Conservation (phyloP, 2,113 vertebrate genomes). For the Gorsachius goisagi region DNA sequence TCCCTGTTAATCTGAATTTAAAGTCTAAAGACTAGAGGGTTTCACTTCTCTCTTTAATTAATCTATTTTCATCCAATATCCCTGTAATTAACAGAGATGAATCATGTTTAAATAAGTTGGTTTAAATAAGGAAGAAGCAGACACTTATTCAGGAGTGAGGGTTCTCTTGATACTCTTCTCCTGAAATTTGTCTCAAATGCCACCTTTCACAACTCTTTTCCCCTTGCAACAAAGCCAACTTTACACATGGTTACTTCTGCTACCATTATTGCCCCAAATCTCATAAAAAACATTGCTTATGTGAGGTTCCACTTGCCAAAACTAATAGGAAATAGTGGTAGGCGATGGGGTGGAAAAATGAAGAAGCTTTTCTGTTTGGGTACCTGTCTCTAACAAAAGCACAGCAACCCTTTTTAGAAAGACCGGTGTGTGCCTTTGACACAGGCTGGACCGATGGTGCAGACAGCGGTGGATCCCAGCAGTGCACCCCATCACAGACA, state of each 20-base stretch:
- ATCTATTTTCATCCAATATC: constrained; percentile 16
- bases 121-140: neutral
- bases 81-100: neutral
- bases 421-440: rapidly evolving
- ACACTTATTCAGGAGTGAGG: neutral
- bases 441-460: rapidly evolving
- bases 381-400: neutral
- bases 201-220: neutral
- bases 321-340: neutral
- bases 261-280: neutral
- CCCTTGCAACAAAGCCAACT: neutral
- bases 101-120: neutral
- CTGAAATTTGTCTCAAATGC: neutral
- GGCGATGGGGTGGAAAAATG: neutral
- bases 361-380: neutral
- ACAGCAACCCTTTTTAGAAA: neutral
- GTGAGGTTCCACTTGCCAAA: neutral
- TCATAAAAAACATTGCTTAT: neutral
- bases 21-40: neutral
- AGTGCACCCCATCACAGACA: neutral
- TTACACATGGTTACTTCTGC: neutral
- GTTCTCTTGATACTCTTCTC: neutral
- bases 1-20: neutral
- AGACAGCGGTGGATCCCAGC: neutral
- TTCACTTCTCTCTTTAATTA: constrained; percentile 1